phyloP scores from a whole-genome alignment of 2,888 invertebrate genomes.

The Electrophaes corylata region DNA sequence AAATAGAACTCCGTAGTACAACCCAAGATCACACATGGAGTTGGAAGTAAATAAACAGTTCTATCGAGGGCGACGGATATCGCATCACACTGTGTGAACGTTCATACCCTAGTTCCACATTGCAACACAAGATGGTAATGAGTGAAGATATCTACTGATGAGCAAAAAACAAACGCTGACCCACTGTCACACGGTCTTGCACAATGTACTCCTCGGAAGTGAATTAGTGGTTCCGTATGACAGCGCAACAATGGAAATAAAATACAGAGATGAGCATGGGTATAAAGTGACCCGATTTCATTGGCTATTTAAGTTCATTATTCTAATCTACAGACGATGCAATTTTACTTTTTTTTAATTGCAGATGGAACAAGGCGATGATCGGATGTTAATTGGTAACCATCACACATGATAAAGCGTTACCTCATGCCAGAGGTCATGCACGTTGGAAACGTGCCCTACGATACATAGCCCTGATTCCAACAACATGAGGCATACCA shows the following conservation, averaged over 20 bases:
- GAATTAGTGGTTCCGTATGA: constrained; percentile 60
- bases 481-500: too few relatives aligned
- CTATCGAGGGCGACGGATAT: constrained; percentile 26
- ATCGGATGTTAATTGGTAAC: too few relatives aligned
- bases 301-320: neutral
- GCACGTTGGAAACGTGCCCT: too few relatives aligned
- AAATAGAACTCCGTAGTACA: too few relatives aligned
- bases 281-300: neutral
- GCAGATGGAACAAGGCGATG: too few relatives aligned
- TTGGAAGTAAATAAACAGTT: constrained; percentile 14
- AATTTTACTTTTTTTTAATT: too few relatives aligned
- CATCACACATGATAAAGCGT: too few relatives aligned
- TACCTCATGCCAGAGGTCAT: too few relatives aligned
- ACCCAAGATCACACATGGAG: too few relatives aligned
- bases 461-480: too few relatives aligned
- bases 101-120: constrained; percentile 53
- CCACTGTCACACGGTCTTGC: constrained; percentile 60
- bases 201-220: constrained; percentile 67
- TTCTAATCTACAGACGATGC: neutral
- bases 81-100: constrained; percentile 50
- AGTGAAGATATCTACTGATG: constrained; percentile 55
- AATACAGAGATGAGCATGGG: constrained; percentile 47
- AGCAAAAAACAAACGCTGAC: constrained; percentile 55
- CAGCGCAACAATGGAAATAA: constrained; percentile 61
- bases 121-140: constrained; percentile 57